phyloP scores from a whole-genome alignment of 2,113 vertebrate species.

The Sigmodon hispidus region DNA sequence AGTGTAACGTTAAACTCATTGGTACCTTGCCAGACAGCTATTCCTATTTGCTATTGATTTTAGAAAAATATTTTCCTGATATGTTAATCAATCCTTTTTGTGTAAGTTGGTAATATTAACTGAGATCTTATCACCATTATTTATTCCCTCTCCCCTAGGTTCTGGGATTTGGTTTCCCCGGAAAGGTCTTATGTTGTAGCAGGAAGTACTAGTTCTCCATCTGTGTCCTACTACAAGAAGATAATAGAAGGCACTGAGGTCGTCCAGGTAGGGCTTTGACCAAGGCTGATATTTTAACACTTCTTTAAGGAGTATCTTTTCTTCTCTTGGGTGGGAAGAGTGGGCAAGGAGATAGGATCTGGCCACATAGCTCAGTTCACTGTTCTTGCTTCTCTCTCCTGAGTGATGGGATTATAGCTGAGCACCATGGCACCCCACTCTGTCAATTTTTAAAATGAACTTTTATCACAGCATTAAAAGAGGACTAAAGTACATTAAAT shows the following conservation, averaged over 20 bases:
- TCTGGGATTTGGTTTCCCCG: conserved; percentile 98
- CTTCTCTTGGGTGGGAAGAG: not conserved
- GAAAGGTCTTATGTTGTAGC: conserved; percentile 96
- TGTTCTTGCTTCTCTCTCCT: not conserved
- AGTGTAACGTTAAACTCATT: not conserved
- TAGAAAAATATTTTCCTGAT: not conserved
- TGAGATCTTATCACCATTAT: not conserved
- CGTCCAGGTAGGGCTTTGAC: conserved; percentile 91
- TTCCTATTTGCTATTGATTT: not conserved
- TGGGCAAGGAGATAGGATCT: not conserved
- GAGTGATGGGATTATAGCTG: not conserved
- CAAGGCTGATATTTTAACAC: not conserved
- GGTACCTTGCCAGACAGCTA: not conserved
- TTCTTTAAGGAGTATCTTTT: conserved; percentile 1
- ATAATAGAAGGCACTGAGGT: conserved; percentile 99
- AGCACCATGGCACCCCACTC: too few species aligned
- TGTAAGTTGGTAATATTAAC: not conserved
- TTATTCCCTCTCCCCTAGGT: conserved; percentile 85
- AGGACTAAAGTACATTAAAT: not conserved
- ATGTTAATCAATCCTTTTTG: not conserved
- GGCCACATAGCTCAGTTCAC: too few species aligned
- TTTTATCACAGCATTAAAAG: not conserved
- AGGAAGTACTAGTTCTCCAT: conserved; percentile 91
- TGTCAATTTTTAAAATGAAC: not conserved
- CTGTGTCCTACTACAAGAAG: conserved; percentile 97